Conservation (phyloP, 2,888 invertebrate species). For the Fragum whitleyi region DNA sequence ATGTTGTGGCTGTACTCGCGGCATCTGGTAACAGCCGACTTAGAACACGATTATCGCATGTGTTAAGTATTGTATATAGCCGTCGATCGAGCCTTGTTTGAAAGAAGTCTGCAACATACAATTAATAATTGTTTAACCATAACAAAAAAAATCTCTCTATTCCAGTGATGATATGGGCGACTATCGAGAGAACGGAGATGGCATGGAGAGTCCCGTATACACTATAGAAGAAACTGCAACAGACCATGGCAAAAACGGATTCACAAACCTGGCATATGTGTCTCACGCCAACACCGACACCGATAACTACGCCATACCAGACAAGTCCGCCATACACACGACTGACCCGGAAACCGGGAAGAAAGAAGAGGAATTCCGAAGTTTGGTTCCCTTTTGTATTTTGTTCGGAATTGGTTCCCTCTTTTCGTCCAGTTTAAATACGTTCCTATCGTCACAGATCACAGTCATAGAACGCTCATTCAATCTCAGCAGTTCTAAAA, state of each 20-base stretch:
- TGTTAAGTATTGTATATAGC: too few relatives aligned
- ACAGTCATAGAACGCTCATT: slow-evolving; percentile 53
- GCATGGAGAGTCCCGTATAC: slow-evolving; percentile 15
- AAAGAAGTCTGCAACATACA: too few relatives aligned
- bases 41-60: too few relatives aligned
- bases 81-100: too few relatives aligned
- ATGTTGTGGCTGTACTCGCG: too few relatives aligned
- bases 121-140: too few relatives aligned
- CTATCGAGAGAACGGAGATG: background rate
- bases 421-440: slow-evolving; percentile 48
- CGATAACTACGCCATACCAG: background rate
- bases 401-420: slow-evolving; percentile 51
- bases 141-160: too few relatives aligned
- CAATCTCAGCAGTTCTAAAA: slow-evolving; percentile 46
- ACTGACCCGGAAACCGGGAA: background rate
- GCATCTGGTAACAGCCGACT: too few relatives aligned
- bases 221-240: background rate
- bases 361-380: slow-evolving; percentile 34
- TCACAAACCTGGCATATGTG: slow-evolving; percentile 13
- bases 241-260: background rate
- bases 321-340: background rate
- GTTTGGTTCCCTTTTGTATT: slow-evolving; percentile 50
- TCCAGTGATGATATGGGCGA: slow-evolving; percentile 5
- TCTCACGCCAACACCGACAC: background rate
- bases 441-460: slow-evolving; percentile 56